Evolutionary conservation across 2,888 invertebrate species (phyloP), one percentile per base, ranked within the genome.

Genomic region (Lasioglossum pauxillum): DNA sequence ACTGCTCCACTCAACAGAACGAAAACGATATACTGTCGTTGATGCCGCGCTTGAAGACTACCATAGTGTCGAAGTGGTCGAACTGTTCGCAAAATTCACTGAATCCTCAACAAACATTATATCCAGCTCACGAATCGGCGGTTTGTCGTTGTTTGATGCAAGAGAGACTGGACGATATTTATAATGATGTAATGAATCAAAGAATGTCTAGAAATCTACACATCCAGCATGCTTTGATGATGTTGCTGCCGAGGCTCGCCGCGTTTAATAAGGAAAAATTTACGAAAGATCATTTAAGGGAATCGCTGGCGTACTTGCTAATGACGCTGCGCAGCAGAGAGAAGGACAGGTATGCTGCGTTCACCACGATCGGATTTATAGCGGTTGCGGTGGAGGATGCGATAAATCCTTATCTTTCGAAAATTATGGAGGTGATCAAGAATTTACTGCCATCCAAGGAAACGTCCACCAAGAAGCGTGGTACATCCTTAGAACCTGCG

Each of bases 241-340:
- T 97, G 64, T 97, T 99, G 75, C 96, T 99, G 84, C 99, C 99
- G 0, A 96, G 99, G 89, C 95, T 99, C 78, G 99, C 99, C 10
- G 98, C 99, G n/a, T 99, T 99, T 93, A 97, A 98, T 94, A 97
- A 97, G 84, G 97, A 97, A 10, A 96, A 96, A 82, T 99, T 99
- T 94, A 97, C 97, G 0, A 96, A 96, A 82, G 97, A 97, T 90
- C 97, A 98, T 95, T 95, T 98, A 0, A 96, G 96, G 67, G 96
- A 97, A 0, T 97, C 98, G 0, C 97, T 99, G 95, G 96, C 96
- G 88, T 98, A 98, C 95, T 96, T 99, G 82, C 95, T 99, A 75
- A 96, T 96, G 35, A 98, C 97, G 53, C 95, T 99, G 76, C 97
- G 97, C 71, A 97, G 98, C 31, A 96, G 98, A 89, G 98, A 98